These are phyloP conservation scores for Erpobdella octoculata DNA, from an alignment of 2,888 invertebrate species.

Conservation along the genomic window DNA sequence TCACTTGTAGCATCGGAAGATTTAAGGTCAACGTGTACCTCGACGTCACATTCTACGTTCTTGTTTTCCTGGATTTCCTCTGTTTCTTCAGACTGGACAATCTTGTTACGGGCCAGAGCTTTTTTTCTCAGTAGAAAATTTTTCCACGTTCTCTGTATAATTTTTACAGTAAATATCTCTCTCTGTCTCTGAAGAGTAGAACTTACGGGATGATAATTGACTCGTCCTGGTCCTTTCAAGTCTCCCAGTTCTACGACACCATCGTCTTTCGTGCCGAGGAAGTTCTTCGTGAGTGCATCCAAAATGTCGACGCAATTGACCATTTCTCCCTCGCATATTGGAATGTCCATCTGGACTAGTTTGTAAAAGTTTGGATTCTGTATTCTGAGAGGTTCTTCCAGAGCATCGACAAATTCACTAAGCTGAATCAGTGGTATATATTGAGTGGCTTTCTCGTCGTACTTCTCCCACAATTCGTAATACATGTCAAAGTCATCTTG, in stretches of 20 bases:
- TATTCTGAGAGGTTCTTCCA: constrained; percentile 88
- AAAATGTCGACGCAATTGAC: constrained; percentile 97
- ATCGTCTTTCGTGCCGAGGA: constrained; percentile 88
- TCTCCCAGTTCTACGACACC: constrained; percentile 34
- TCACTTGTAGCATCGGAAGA: too few species aligned
- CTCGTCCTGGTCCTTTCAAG: constrained; percentile 58
- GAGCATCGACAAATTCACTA: constrained; percentile 82
- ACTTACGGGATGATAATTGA: constrained; percentile 86
- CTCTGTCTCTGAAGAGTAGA: constrained; percentile 90
- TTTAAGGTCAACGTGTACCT: constrained; percentile 14
- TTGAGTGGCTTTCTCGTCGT: constrained; percentile 93
- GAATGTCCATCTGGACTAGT: constrained; percentile 96
- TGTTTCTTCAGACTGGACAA: too few species aligned
- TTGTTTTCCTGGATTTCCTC: background rate
- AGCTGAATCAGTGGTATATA: constrained; percentile 89
- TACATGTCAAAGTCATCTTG: constrained; percentile 99
- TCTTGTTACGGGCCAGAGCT: background rate
- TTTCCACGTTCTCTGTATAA: constrained; percentile 68
- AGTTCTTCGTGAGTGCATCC: constrained; percentile 94
- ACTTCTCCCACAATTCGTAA: constrained; percentile 98
- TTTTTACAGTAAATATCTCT: constrained; percentile 88
- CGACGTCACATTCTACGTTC: background rate
- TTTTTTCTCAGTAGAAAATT: constrained; percentile 22
- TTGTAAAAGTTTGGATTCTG: constrained; percentile 90
- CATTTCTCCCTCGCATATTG: constrained; percentile 88